These are phyloP conservation scores for Chaenogobius annularis DNA, from an alignment of 2,113 vertebrate species.

Conservation along the genomic window DNA sequence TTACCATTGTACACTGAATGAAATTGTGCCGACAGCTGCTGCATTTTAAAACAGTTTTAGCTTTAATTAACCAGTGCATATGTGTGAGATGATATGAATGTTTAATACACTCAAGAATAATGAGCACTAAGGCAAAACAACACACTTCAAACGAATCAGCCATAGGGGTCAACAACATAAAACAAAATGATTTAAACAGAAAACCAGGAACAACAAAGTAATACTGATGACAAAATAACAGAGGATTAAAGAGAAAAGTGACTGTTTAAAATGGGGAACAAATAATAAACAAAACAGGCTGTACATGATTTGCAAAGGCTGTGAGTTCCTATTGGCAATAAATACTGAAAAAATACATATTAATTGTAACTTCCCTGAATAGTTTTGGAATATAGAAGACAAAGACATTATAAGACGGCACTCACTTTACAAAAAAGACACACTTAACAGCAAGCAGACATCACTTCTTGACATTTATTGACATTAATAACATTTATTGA, in stretches of 20 bases:
- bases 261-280: neutral
- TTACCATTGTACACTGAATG: neutral
- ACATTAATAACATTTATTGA: no score
- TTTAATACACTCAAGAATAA: slow-evolving; percentile 47
- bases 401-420: no score
- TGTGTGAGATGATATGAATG: slow-evolving; percentile 15
- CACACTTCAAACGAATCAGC: slow-evolving; percentile 32
- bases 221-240: neutral
- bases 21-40: neutral
- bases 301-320: neutral
- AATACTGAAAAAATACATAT: no score
- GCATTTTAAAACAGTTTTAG: slow-evolving; percentile 7
- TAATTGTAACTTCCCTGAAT: no score
- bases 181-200: slow-evolving; percentile 9
- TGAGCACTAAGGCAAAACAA: slow-evolving; percentile 35
- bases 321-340: neutral
- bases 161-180: neutral
- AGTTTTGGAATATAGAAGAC: no score
- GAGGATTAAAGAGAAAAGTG: neutral
- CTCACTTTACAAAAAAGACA: no score
- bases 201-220: neutral
- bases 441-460: no score
- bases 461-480: no score
- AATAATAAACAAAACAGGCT: neutral
- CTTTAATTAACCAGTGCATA: slow-evolving; percentile 5